Conservation (phyloP, 1,140 invertebrate species). For the Olivierus martensii region DNA sequence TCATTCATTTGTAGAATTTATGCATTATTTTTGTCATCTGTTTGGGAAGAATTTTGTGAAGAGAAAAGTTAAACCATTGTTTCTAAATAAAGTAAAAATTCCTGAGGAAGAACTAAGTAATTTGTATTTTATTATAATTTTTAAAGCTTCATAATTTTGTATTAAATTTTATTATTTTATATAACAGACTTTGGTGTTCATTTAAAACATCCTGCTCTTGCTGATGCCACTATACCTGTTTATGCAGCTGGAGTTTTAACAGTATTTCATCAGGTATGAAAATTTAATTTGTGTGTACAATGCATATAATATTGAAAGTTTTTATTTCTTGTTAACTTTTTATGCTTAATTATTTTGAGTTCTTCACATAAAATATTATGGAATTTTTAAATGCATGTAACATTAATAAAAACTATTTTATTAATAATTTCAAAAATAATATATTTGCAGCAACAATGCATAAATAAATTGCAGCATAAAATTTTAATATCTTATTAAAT, state of each 20-base stretch:
- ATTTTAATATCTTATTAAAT: too few species aligned
- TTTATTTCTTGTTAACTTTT: too few species aligned
- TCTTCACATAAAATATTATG: too few species aligned
- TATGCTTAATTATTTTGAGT: too few species aligned
- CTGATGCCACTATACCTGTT: slow-evolving; percentile 38
- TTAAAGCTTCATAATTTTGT: background rate
- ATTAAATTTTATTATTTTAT: background rate
- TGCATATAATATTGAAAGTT: too few species aligned
- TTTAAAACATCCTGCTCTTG: slow-evolving; percentile 27
- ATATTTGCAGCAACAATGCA: too few species aligned
- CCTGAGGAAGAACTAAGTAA: slow-evolving; percentile 29
- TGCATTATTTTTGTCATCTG: slow-evolving; percentile 33
- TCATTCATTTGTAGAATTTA: slow-evolving; percentile 31
- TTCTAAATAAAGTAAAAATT: slow-evolving; percentile 27
- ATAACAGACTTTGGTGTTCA: slow-evolving; percentile 26
- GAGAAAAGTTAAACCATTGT: slow-evolving; percentile 37
- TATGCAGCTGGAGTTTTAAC: slow-evolving; percentile 39
- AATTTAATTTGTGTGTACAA: too few species aligned
- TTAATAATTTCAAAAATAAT: too few species aligned
- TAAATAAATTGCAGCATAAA: too few species aligned
- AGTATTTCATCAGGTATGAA: slow-evolving; percentile 27
- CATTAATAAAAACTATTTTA: too few species aligned
- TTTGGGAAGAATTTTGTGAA: slow-evolving; percentile 37
- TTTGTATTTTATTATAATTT: background rate
- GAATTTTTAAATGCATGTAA: too few species aligned